Conservation (phyloP, 2,888 invertebrate species). For the Heteromurus nitidus region DNA sequence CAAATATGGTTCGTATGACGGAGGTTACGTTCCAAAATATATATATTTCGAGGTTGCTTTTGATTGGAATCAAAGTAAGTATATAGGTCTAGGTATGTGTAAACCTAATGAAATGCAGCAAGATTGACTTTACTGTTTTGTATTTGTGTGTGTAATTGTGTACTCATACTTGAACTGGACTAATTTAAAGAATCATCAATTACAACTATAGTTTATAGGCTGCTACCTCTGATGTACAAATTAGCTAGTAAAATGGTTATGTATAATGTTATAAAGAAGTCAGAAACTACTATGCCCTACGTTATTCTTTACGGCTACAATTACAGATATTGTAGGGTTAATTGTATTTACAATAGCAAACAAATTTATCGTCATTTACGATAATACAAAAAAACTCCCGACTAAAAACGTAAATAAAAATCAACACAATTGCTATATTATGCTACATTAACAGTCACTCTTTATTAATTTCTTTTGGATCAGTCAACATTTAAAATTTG, state of each 20-base stretch:
- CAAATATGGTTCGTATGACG: too few relatives aligned
- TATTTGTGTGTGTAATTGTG: too few relatives aligned
- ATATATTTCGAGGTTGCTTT: too few relatives aligned
- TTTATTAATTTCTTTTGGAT: not conserved
- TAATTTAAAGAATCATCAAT: slow-evolving; percentile 6
- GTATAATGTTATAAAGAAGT: slow-evolving; percentile 32
- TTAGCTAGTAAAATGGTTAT: slow-evolving; percentile 69
- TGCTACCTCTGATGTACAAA: slow-evolving; percentile 74
- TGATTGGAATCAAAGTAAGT: too few relatives aligned
- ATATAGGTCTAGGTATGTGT: too few relatives aligned
- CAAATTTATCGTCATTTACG: slow-evolving; percentile 40
- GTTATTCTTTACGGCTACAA: slow-evolving; percentile 27
- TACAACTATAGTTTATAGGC: slow-evolving; percentile 59
- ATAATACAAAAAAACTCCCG: slow-evolving; percentile 44
- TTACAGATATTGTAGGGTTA: slow-evolving; percentile 36
- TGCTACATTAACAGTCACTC: too few relatives aligned
- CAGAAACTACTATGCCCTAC: slow-evolving; percentile 13
- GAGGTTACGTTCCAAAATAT: too few relatives aligned
- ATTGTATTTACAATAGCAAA: slow-evolving; percentile 17
- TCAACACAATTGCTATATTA: slow-evolving; percentile 23
- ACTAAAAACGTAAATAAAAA: slow-evolving; percentile 55
- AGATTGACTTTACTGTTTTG: too few relatives aligned
- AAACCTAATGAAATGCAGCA: too few relatives aligned
- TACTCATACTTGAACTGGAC: too few relatives aligned
- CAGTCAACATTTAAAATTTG: not conserved